Base-by-base conservation (phyloP, 1,140 invertebrate species). In the Megalonaias nervosa region DNA sequence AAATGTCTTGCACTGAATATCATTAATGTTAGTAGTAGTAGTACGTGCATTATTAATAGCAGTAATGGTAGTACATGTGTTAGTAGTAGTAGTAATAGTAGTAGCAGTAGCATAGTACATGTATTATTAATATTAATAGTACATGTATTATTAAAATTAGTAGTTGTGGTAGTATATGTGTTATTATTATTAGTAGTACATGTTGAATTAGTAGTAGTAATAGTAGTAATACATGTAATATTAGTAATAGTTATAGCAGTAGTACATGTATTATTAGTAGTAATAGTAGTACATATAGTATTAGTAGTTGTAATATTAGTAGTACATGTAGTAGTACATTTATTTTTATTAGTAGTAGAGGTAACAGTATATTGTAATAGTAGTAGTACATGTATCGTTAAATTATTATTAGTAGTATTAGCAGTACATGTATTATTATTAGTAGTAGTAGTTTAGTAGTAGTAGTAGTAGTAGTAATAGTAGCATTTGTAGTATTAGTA, bases 221-320 rank as follows among this genome's bases (percentile, higher is more conserved):
- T 73, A 19, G 71, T 73, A 26, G 61, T 65, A 26, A 26, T 73
- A 73, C 59, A 48, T 14, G 71, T 65, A 17, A 61, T 73, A 56
- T 48, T 58, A 56, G 69, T 9, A 60, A 57, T 57, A 21, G 69
- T 71, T 15, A 16, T 59, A 58, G 69, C 12, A 58, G 69, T 59
- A 58, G 69, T 71, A 31, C 55, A 26, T 58, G 69, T 71, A 60
- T 16, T 71, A 60, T 11, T 71, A 56, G 69, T 58, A 57, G 55
- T 71, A 19, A 9, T 71, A n/a, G 55, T 5, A 57, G 56, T 58
- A 23, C 55, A 58, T 11, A 21, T 71, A 56, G 55, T 71, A 21
- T 48, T 71, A 58, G 55, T 58, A 1, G 13, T 71, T 12, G 69
- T 19, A 56, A 57, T 60, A 58, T 21, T 58, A 31, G 55, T 71